Evolutionary conservation across 2,797 vertebrate genomes (phyloP).

Genomic region (Sebastes trivittatus): DNA sequence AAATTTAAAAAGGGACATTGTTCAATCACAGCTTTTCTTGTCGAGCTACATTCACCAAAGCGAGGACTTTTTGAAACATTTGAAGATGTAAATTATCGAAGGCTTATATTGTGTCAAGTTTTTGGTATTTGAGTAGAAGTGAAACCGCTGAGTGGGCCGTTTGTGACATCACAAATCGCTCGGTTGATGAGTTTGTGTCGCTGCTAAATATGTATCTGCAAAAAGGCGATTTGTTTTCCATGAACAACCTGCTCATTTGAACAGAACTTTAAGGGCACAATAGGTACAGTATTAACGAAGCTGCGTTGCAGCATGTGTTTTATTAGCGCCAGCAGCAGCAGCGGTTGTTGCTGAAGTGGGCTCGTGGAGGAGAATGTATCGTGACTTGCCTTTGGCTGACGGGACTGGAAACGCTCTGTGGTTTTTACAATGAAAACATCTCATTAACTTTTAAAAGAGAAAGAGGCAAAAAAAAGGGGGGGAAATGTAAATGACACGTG

Average conservation of each 20-base stretch:
- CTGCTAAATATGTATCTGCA: conserved; percentile 13
- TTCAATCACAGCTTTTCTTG: conserved; percentile 46
- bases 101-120: conserved; percentile 29
- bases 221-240: background rate
- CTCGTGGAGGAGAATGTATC: conserved; percentile 24
- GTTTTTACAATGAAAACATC: conserved; percentile 37
- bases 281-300: background rate
- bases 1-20: conserved; percentile 3
- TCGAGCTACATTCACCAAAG: conserved; percentile 69
- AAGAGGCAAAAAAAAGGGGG: background rate
- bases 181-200: background rate
- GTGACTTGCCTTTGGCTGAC: conserved; percentile 20
- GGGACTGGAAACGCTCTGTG: conserved; percentile 10
- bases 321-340: background rate
- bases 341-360: background rate
- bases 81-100: conserved; percentile 28
- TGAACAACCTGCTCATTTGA: background rate
- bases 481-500: conserved; percentile 19
- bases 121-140: conserved; percentile 20
- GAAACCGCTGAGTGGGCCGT: background rate
- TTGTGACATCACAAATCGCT: background rate
- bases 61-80: conserved; percentile 38
- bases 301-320: background rate
- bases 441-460: conserved; percentile 27
- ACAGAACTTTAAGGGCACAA: background rate